A percentile compares a stretch with the other conserved stretches of the same genome.
Evolutionary conservation across 1,140 invertebrate genomes (phyloP).

Genomic region (Drosophila tropicalis): DNA sequence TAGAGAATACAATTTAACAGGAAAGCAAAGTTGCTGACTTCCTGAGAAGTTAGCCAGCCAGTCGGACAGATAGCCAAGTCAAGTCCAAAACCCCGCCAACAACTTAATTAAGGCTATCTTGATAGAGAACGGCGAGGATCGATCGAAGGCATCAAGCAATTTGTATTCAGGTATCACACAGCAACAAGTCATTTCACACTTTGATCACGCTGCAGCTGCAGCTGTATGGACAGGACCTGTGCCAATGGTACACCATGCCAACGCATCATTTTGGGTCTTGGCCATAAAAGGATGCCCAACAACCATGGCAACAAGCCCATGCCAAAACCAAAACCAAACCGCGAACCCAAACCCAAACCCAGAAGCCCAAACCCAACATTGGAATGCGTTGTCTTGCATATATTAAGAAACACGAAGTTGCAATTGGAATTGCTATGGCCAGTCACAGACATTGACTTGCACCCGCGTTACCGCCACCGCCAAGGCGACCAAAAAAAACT

Average conservation of each 20-base stretch:
- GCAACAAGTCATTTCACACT: constrained; percentile 82
- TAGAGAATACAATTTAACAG: constrained; percentile 21
- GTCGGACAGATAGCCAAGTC: neutral
- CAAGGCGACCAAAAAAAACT: neutral
- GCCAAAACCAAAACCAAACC: constrained; percentile 6
- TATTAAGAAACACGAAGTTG: constrained; percentile 58
- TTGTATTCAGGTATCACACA: constrained; percentile 76
- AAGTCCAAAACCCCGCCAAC: constrained; percentile 36
- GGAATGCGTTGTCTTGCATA: constrained; percentile 71
- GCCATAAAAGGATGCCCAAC: constrained; percentile 71
- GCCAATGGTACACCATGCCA: constrained; percentile 12
- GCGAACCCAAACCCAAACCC: constrained; percentile 4
- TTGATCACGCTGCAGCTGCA: constrained; percentile 71
- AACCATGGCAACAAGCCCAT: constrained; percentile 14
- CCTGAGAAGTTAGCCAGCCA: constrained; percentile 29
- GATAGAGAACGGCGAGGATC: constrained; percentile 50
- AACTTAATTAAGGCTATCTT: constrained; percentile 71
- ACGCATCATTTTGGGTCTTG: constrained; percentile 38
- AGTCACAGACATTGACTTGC: constrained; percentile 7
- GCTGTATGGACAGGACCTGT: constrained; percentile 45
- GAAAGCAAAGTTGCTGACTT: constrained; percentile 30
- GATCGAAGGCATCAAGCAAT: constrained; percentile 73
- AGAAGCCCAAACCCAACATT: constrained; percentile 36
- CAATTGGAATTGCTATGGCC: constrained; percentile 22
- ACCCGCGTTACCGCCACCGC: constrained; percentile 23